Base-by-base conservation (phyloP, 1,140 invertebrate species). In the Pollicipes pollicipes region DNA sequence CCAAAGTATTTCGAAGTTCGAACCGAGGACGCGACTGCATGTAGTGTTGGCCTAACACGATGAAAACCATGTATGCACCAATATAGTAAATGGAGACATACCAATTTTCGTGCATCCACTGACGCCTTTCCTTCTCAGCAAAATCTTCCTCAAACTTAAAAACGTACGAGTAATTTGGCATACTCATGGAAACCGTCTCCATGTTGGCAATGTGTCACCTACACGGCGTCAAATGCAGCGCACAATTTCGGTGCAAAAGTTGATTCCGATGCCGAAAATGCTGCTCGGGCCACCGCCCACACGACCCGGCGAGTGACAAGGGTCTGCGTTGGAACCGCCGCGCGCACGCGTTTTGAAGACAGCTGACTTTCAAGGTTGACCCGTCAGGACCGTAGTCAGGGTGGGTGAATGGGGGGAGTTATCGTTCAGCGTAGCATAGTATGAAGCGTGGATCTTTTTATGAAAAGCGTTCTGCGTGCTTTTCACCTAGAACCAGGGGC, bases 51-150 rank as follows among this genome's bases (percentile, higher is more conserved):
- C 93, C 92, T 70, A 88, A 88, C 80, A 96, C 98, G 77, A 99
- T 93, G 37, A 95, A 82, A 28, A 95, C 83, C 86, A 99, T 90
- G 78, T 99, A 99, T 72, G 93, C 82, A 70, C 88, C 89, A 68
- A 91, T 88, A 78, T 90, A 92, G 77, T 92, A 94, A 79, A 98
- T 91, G 68, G 90, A 91, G 77, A 90, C 87, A 63, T 90, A 91
- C 95, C 95, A 98, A 80, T 98, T 93, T 73, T 91, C 86, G 64
- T 87, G 85, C 94, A 99, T 97, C 93, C 95, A 99, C 80, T 87
- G 86, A 35, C 88, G 85, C 74, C 91, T 93, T 71, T 88, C 85
- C 75, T 88, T 83, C 75, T 94, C 90, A 77, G 92, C 88, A 80
- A 96, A 98, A 77, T 93, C 87, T 77, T 90, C 88, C 81, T 98